Base-by-base conservation (phyloP, 2,888 invertebrate species). In the Cosmorhoe ocellata region DNA sequence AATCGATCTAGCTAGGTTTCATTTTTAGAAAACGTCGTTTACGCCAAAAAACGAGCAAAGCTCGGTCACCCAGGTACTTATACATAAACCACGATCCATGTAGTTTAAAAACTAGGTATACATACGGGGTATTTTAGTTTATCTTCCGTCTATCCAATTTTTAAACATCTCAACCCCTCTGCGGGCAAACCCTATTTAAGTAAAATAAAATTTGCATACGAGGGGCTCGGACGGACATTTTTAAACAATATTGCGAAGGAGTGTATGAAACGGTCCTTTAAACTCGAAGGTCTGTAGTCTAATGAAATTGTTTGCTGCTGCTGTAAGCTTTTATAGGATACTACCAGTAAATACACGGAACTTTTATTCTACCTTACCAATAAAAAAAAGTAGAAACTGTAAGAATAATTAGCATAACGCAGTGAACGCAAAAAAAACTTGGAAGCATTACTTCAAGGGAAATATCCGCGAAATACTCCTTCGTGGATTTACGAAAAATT, bases 171-270 rank as follows among this genome's bases (percentile, higher is more conserved):
- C 7, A 8, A 14, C 2, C 30, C 26, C 13, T 0, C 4, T 26
- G 38, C 36, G 33, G 11, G 12, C n/a, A 3, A 30, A 33, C 40
- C 40, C 31, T 26, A 57, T 82, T 80, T 74, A 63, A 76, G n/a
- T n/a, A n/a, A 84, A 84, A 88, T 86, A 85, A 86, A 84, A 88
- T 88, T 87, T 79, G 84, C 88, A 88, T 88, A 79, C 79, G 67
- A 77, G 78, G 79, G 76, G 13, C 61, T 62, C 67, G 37, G 50
- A 37, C 31, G 56, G 48, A 65, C 66, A 62, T 66, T 69, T 63
- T 63, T 61, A 69, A 72, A 66, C 68, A 67, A 70, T 69, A 69
- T 69, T 56, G 61, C 64, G 53, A 55, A 63, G 63, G 64, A 67
- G 63, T 63, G 64, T 61, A 65, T 65, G 64, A 66, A 68, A 58